These are phyloP conservation scores for Diloba caeruleocephala DNA, from an alignment of 2,888 invertebrate genomes.

Conservation along the genomic window DNA sequence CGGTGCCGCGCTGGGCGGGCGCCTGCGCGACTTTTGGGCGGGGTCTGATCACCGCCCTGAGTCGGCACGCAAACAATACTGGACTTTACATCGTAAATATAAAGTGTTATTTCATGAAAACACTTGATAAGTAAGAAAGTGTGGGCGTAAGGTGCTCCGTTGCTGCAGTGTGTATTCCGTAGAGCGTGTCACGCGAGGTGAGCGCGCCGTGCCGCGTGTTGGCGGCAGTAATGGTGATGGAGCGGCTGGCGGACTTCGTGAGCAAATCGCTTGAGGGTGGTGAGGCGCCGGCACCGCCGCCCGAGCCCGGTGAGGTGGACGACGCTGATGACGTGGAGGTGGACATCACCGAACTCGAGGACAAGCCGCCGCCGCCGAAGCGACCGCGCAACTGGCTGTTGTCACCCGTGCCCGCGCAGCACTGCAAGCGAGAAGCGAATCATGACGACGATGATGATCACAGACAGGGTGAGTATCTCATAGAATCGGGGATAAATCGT, in stretches of 20 bases:
- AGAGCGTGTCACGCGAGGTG: constrained; percentile 79
- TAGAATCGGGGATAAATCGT: too few relatives aligned
- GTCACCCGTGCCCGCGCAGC: constrained; percentile 77
- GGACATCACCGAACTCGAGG: constrained; percentile 85
- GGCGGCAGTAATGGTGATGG: constrained; percentile 91
- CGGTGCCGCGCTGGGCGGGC: constrained; percentile 65
- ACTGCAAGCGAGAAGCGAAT: constrained; percentile 74
- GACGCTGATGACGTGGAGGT: constrained; percentile 82
- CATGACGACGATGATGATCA: constrained; percentile 82
- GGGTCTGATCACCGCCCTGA: constrained; percentile 72
- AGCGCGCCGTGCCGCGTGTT: constrained; percentile 79
- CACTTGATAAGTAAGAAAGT: constrained; percentile 47
- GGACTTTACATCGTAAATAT: constrained; percentile 40
- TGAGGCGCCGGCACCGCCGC: constrained; percentile 84
- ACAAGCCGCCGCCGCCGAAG: constrained; percentile 77
- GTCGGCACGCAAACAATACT: constrained; percentile 43
- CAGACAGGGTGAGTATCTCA: constrained; percentile 74
- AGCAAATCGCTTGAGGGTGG: constrained; percentile 94
- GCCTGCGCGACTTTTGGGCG: constrained; percentile 82
- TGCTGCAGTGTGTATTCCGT: constrained; percentile 75
- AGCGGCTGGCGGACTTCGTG: constrained; percentile 97
- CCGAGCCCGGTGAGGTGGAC: constrained; percentile 82
- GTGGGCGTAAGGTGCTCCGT: constrained; percentile 76
- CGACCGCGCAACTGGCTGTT: constrained; percentile 84
- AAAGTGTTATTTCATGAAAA: constrained; percentile 38